Evolutionary conservation across 2,113 vertebrate genomes (phyloP).

Genomic region (Mugil cephalus): DNA sequence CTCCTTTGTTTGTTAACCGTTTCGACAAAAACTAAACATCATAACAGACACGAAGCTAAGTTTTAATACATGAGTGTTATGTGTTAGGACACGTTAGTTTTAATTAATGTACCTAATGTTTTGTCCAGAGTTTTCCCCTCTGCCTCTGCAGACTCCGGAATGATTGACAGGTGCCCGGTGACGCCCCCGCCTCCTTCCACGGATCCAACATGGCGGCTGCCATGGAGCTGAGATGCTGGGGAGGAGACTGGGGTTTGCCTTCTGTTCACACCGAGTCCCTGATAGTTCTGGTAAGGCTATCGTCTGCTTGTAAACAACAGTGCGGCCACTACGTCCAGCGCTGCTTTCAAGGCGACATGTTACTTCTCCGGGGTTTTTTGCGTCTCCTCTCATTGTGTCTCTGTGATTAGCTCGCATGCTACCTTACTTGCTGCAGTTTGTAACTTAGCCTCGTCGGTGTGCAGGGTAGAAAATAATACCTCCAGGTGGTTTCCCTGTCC

Average conservation of each 20-base stretch:
- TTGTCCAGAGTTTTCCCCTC: no score
- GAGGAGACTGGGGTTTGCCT: slow-evolving; percentile 93
- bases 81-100: no score
- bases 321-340: background rate
- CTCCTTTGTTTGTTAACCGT: no score
- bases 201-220: slow-evolving; percentile 88
- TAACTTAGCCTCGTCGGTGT: slow-evolving; percentile 8
- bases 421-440: slow-evolving; percentile 28
- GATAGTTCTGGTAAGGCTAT: slow-evolving; percentile 90
- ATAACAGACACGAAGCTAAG: no score
- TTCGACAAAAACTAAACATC: no score
- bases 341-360: background rate
- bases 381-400: background rate
- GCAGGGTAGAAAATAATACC: background rate
- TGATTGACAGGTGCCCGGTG: slow-evolving; percentile 19
- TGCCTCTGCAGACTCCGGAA: background rate
- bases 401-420: slow-evolving; percentile 69
- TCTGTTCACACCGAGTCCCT: slow-evolving; percentile 93
- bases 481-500: background rate
- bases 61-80: no score
- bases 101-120: no score
- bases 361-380: background rate
- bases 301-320: background rate
- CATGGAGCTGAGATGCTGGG: slow-evolving; percentile 96
- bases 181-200: slow-evolving; percentile 61